Percentiles rank a stretch among this genome's conserved stretches.
Conservation (phyloP, 2,113 vertebrate species). For the Herpetotheres cachinnans region DNA sequence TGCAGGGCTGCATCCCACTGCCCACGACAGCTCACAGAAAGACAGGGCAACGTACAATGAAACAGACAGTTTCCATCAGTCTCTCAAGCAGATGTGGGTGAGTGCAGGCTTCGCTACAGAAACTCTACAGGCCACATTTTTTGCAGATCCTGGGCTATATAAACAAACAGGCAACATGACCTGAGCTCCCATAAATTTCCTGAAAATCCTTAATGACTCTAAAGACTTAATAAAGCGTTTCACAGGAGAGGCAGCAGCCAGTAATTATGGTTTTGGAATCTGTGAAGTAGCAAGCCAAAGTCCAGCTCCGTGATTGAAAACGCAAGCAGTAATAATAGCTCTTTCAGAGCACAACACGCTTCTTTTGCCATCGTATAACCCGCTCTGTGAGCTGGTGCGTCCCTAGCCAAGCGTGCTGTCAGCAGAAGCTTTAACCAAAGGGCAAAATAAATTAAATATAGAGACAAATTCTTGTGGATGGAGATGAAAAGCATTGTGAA, state of each 20-base stretch:
- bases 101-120: background rate
- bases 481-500: background rate
- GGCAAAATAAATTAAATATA: background rate
- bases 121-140: background rate
- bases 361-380: background rate
- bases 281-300: background rate
- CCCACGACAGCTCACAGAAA: background rate
- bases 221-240: constrained; percentile 60
- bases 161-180: constrained; percentile 26
- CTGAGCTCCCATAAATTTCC: constrained; percentile 57
- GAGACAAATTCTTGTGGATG: background rate
- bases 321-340: background rate
- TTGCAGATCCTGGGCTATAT: background rate
- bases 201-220: constrained; percentile 57
- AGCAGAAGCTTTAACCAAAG: constrained; percentile 14
- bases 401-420: background rate
- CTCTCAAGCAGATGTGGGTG: background rate
- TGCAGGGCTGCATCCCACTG: background rate
- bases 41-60: background rate
- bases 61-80: background rate
- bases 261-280: constrained; percentile 47
- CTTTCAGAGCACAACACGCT: constrained; percentile 18
- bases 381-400: background rate
- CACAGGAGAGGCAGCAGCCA: constrained; percentile 39
- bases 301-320: constrained; percentile 21